Evolutionary conservation across 1,140 invertebrate species (phyloP), one percentile per base, ranked within the genome.

Genomic region (Drosophila aff.): DNA sequence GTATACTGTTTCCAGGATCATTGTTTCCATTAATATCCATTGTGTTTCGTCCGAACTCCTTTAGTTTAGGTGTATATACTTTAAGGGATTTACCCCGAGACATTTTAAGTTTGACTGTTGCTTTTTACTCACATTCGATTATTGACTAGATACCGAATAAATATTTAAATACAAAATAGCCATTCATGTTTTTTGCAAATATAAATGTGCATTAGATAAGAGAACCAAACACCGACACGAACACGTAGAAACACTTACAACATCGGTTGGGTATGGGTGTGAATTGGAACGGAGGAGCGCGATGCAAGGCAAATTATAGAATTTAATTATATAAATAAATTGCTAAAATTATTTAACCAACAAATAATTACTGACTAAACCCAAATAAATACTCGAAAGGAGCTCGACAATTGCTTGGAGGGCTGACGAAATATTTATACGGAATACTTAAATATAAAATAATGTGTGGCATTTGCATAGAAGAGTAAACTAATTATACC

Each of bases 141-240:
- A 71, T 77, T 74, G 33, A 84, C 63, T 65, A 68, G 72, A 87
- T 89, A 89, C 62, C 21, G 66, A 76, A 83, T 89, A 71, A 89
- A 58, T 73, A 81, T 60, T 79, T 80, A 84, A 81, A 82, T 82
- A 90, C 64, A 65, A 86, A 86, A 86, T 85, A 86, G 82, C 77
- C 85, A 90, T 90, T 76, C 73, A 89, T 89, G 84, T 89, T 89
- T 85, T 87, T 90, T 90, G 84, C 85, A 90, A 85, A 76, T 90
- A 90, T 90, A 85, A 90, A 90, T 90, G 85, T 90, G 85, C 82
- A 90, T 90, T 82, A 82, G 76, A 85, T 69, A 76, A 90, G 62
- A 55, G 47, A 52, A 71, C 67, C 40, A 79, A 65, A 73, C 36
- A 65, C 50, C 64, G 16, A 40, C 50, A 72, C 47, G 58, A 68